These are phyloP conservation scores for Halcyon malimbica DNA, from an alignment of 2,113 vertebrate species.

Conservation along the genomic window DNA sequence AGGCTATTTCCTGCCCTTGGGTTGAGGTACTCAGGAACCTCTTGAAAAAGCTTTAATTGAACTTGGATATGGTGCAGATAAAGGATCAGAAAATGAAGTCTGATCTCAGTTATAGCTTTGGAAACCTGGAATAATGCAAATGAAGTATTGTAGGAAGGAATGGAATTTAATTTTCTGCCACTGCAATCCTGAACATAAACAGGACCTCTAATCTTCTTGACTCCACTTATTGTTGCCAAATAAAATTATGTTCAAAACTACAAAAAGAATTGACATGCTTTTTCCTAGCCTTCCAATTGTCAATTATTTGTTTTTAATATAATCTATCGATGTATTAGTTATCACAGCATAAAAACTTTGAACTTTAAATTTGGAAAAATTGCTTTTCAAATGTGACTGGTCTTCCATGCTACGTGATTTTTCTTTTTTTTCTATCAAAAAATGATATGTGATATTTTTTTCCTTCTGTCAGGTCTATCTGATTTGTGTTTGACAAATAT, in stretches of 20 bases:
- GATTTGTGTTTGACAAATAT: not conserved
- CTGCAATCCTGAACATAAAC: not conserved
- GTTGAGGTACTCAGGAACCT: not conserved
- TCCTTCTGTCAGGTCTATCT: not conserved
- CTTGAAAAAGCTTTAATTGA: not conserved
- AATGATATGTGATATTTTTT: not conserved
- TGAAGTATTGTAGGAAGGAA: not conserved
- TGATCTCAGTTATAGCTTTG: not conserved
- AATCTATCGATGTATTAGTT: not conserved
- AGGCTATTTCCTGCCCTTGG: not conserved
- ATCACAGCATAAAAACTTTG: not conserved
- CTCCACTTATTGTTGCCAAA: not conserved
- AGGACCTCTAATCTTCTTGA: not conserved
- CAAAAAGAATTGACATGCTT: not conserved
- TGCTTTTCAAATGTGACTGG: not conserved
- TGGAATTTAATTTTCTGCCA: not conserved
- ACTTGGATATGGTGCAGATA: not conserved
- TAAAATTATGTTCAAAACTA: not conserved
- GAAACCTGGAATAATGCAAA: conserved; percentile 1
- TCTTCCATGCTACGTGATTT: not conserved
- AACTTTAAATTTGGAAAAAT: not conserved
- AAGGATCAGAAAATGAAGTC: not conserved
- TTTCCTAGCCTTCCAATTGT: not conserved
- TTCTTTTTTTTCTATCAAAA: not conserved
- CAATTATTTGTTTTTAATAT: not conserved